Evolutionary conservation across 2,113 vertebrate species (phyloP).

Genomic region (Dicrurus megarhynchus): DNA sequence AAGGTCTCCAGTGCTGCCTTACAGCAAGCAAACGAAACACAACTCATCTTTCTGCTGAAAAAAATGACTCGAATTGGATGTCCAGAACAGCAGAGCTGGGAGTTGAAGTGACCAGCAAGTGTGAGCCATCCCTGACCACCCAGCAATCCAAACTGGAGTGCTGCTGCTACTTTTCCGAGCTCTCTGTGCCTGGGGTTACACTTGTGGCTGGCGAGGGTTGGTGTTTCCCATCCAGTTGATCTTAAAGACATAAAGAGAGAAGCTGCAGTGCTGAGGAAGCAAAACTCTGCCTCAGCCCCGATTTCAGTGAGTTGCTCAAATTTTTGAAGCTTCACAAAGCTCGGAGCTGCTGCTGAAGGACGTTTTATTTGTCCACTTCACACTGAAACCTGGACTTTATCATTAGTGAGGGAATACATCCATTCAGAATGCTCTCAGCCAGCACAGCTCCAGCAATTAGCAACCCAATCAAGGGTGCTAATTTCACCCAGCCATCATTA

Average conservation of each 20-base stretch:
- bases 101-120: background rate
- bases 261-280: background rate
- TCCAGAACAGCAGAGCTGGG: background rate
- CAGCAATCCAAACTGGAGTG: background rate
- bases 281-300: background rate
- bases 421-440: background rate
- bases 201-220: background rate
- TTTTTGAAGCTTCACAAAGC: background rate
- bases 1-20: background rate
- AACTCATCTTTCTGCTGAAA: background rate
- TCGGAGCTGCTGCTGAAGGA: background rate
- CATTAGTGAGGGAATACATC: background rate
- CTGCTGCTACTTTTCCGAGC: background rate
- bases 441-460: constrained; percentile 1
- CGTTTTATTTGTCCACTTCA: background rate
- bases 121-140: background rate
- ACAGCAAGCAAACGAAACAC: background rate
- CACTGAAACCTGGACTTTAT: background rate
- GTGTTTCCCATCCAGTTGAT: background rate
- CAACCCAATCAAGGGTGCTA: background rate
- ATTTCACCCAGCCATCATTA: background rate
- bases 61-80: background rate
- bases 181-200: background rate
- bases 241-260: background rate
- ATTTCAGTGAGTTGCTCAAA: background rate